Evolutionary conservation across 2,797 vertebrate species (phyloP), one percentile per base, ranked within the genome.

Genomic region (Rhyacichthys aspro): DNA sequence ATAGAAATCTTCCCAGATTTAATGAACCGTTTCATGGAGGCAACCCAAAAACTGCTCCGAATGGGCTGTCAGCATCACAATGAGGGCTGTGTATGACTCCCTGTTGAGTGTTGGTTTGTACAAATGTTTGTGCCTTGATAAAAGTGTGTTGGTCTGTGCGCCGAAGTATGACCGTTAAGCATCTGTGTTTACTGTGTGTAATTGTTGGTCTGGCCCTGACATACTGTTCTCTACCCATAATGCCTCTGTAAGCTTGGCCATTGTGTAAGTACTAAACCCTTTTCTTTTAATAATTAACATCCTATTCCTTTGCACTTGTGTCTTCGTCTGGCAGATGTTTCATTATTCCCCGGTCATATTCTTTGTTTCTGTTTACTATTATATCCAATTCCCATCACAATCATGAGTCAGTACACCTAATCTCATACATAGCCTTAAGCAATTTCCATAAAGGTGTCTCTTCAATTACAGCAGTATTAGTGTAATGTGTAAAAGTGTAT

Each of bases 191-290:
- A 67, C 73, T 73, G 55, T 62, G 70, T 36, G 16, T 85, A 76
- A 85, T 80, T 79, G 79, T 76, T 81, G 83, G 79, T 72, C 88
- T 82, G 87, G 75, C 84, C 85, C 86, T 95, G 84, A 94, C 91
- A 59, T 86, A 81, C 89, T 89, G 75, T 80, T 92, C 85, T 94
- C 83, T 90, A 87, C 85, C 84, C 86, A 64, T 88, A 89, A 85
- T 92, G 95, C 95, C 84, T 91, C 90, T 93, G 77, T 92, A 93
- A 99, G 96, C 95, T 98, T 91, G 96, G 96, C 92, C 95, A 97
- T 89, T 98, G 97, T 94, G 96, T 99, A 97, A 99, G 96, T 98
- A 93, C 62, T 81, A 82, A 32, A 46, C 55, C 73, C 68, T 76
- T 88, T 62, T 41, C 33, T 84, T 76, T 75, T 74, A 63, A 61